These are phyloP conservation scores for Leptonema lineaticorne DNA, from an alignment of 1,140 invertebrate species.

Conservation along the genomic window DNA sequence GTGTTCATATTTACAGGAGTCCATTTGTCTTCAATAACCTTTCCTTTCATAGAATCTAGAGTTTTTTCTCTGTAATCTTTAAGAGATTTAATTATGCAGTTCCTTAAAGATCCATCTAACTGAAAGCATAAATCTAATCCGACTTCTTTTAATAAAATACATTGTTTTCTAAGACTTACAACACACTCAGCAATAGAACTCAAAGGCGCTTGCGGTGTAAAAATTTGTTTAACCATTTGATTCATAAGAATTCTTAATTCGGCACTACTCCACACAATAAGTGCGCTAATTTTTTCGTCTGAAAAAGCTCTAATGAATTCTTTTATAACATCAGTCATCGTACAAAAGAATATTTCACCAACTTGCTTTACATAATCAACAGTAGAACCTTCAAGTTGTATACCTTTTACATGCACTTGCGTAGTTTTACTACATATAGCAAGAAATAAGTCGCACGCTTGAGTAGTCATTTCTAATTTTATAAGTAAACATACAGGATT, in stretches of 20 bases:
- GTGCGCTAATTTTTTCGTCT: conserved; percentile 73
- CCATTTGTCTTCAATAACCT: conserved; percentile 56
- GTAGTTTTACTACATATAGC: conserved; percentile 81
- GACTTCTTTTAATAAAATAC: conserved; percentile 60
- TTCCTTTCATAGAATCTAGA: conserved; percentile 53
- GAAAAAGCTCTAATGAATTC: conserved; percentile 86
- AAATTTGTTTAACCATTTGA: conserved; percentile 86
- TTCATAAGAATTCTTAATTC: conserved; percentile 82
- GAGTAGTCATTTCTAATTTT: conserved; percentile 74
- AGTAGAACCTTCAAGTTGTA: conserved; percentile 87
- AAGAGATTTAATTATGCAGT: conserved; percentile 57
- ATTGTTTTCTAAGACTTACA: conserved; percentile 72
- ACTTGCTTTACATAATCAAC: conserved; percentile 82
- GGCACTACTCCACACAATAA: conserved; percentile 87
- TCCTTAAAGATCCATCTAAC: conserved; percentile 75
- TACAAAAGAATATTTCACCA: conserved; percentile 84
- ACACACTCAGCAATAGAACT: conserved; percentile 87
- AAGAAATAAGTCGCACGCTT: conserved; percentile 84
- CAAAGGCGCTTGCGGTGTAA: conserved; percentile 84
- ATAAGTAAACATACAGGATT: conserved; percentile 86
- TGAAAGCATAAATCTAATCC: conserved; percentile 74
- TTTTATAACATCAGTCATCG: conserved; percentile 80
- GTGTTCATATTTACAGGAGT: conserved; percentile 56
- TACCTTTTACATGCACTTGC: conserved; percentile 78
- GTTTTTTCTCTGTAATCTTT: conserved; percentile 55